These are phyloP conservation scores for Drosophila tanythrix DNA, from an alignment of 2,888 invertebrate genomes.

Conservation along the genomic window DNA sequence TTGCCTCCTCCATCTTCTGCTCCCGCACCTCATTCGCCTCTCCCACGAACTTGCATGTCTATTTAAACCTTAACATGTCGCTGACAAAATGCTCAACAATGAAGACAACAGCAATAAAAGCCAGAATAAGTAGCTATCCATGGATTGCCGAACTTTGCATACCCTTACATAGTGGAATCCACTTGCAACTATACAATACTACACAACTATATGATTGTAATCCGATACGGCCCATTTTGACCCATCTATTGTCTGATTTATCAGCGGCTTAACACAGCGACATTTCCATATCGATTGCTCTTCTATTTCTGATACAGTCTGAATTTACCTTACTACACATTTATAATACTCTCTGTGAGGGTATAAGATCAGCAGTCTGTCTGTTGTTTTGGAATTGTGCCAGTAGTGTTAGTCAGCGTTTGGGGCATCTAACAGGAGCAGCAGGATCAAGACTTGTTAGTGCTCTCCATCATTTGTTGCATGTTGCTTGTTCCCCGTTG, in stretches of 20 bases:
- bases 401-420: constrained; percentile 55
- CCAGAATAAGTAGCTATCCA: constrained; percentile 6
- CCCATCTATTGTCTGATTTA: neutral
- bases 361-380: neutral
- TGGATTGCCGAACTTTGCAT: neutral
- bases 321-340: neutral
- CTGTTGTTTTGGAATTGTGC: constrained; percentile 45
- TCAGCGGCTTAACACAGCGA: neutral
- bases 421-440: constrained; percentile 62
- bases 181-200: neutral
- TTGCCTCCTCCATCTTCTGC: neutral
- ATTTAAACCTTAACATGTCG: constrained; percentile 74
- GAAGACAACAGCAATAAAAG: constrained; percentile 57
- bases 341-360: neutral
- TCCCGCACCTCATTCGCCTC: constrained; percentile 14
- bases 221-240: neutral
- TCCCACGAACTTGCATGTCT: constrained; percentile 54
- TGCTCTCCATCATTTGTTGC: constrained; percentile 67
- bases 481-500: constrained; percentile 41
- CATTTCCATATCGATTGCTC: neutral
- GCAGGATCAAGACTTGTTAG: constrained; percentile 68
- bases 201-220: neutral
- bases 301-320: neutral
- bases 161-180: neutral
- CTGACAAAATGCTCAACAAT: constrained; percentile 71